These are phyloP conservation scores for Thalassophryne amazonica DNA, from an alignment of 2,797 vertebrate genomes.

Conservation along the genomic window DNA sequence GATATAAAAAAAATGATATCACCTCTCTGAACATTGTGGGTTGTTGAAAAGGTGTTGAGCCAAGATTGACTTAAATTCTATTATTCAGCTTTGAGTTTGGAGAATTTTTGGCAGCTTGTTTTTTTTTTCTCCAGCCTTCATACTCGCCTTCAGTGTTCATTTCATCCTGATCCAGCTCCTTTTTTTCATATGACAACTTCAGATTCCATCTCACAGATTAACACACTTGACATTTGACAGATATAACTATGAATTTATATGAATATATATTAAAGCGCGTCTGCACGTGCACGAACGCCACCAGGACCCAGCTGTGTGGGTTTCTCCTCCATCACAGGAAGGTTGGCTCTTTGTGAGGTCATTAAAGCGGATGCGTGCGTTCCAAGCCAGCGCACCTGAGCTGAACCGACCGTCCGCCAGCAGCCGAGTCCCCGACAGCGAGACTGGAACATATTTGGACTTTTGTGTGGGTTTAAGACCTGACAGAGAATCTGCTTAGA, in stretches of 20 bases:
- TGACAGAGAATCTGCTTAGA: not conserved
- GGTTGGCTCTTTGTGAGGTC: slow-evolving; percentile 58
- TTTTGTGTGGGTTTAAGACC: not conserved
- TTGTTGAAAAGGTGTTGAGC: not conserved
- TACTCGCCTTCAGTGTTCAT: slow-evolving; percentile 18
- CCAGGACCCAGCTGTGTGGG: slow-evolving; percentile 67
- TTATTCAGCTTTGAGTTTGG: slow-evolving; percentile 22
- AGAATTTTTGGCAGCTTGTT: slow-evolving; percentile 1
- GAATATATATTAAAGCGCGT: slow-evolving; percentile 39
- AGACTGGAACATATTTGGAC: not conserved
- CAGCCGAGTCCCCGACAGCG: not conserved
- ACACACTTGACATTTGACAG: slow-evolving; percentile 65
- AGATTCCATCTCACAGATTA: slow-evolving; percentile 48
- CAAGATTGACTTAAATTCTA: not conserved
- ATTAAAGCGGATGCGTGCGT: slow-evolving; percentile 70
- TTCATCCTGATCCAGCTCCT: slow-evolving; percentile 12
- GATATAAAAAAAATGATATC: no score
- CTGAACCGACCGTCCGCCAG: slow-evolving; percentile 30
- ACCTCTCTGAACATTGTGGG: not conserved
- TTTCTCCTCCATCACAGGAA: slow-evolving; percentile 59
- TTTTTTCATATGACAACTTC: slow-evolving; percentile 23
- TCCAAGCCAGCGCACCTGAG: slow-evolving; percentile 57
- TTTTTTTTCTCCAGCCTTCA: not conserved
- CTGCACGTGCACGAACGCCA: no score
- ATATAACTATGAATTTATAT: slow-evolving; percentile 63